Base-by-base conservation (phyloP, 1,140 invertebrate genomes). In the Rhynchophorus ferrugineus region DNA sequence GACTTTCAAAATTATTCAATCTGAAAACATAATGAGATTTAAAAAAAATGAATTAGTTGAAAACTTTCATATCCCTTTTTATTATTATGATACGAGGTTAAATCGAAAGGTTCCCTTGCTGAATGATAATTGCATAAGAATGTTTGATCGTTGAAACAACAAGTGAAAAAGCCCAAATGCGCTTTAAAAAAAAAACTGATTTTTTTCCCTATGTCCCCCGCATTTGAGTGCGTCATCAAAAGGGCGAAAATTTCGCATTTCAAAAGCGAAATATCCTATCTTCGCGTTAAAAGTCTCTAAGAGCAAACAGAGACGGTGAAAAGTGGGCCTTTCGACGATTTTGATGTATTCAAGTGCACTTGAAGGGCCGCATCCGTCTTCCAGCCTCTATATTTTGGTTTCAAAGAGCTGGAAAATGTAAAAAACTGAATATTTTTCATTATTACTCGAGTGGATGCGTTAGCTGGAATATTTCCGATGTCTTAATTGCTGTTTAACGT, bases 341-440 rank as follows among this genome's bases (percentile, higher is more conserved):
- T 52, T 52, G 49, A 52, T 52, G 49, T 52, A 52, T 52, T 52
- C 49, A 52, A 52, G 49, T 44, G 49, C 49, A 44, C 49, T 53
- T 19, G 42, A 53, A 53, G 50, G 45, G 50, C 50, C 50, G 50
- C 50, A 53, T 53, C 50, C 44, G 50, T 53, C 50, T 46, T n/a
- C 50, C 18, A 45, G 44, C 43, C 50, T 42, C 50, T 53, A 45
- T 53, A 53, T 53, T 53, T 53, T 53, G 50, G 50, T 53, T 53
- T 53, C 50, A 53, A 53, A 53, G 50, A 53, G 43, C 37, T 44
- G 50, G 42, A 53, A 53, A 53, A 53, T 46, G 50, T 46, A 53
- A 46, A n/a, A n/a, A 53, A 53, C 50, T 53, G 50, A 53, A 53
- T 39, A 46, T 46, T 46, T 53, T 53, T 53, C 50, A 53, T 53